These are phyloP conservation scores for Sciurus vulgaris DNA, from an alignment of 2,797 vertebrate species.

Conservation along the genomic window DNA sequence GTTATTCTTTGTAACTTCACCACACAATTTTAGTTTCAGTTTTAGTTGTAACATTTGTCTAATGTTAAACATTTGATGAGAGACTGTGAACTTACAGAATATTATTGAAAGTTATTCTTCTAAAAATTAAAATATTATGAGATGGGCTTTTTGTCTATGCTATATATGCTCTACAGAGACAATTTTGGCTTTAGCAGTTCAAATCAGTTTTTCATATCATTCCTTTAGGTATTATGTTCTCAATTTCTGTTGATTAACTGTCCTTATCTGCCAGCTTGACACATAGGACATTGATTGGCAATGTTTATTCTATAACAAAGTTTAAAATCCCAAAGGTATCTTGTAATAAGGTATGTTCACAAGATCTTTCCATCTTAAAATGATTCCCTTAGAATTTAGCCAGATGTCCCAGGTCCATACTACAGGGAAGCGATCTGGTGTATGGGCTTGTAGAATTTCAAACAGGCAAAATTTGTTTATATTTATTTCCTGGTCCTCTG, in stretches of 20 bases:
- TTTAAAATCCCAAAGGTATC: background rate
- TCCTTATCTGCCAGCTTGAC: background rate
- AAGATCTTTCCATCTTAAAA: background rate
- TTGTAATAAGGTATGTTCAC: background rate
- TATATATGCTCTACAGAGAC: background rate
- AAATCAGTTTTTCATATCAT: background rate
- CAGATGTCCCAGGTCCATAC: background rate
- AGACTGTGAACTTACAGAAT: background rate
- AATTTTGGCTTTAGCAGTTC: background rate
- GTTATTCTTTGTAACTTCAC: background rate
- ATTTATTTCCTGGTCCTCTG: background rate
- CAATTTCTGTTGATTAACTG: too few species aligned
- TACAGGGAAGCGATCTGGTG: background rate
- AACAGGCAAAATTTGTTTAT: background rate
- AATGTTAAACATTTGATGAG: background rate
- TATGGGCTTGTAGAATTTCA: background rate
- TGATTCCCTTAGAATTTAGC: background rate
- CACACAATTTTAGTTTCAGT: background rate
- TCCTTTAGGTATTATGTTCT: too few species aligned
- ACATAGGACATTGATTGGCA: background rate
- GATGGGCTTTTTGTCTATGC: background rate
- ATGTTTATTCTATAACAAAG: background rate
- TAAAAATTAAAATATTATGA: slow-evolving; percentile 15
- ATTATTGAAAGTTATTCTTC: slow-evolving; percentile 19
- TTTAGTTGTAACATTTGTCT: background rate